Conservation (phyloP, 2,888 invertebrate genomes). For the Euspilapteryx auroguttella region DNA sequence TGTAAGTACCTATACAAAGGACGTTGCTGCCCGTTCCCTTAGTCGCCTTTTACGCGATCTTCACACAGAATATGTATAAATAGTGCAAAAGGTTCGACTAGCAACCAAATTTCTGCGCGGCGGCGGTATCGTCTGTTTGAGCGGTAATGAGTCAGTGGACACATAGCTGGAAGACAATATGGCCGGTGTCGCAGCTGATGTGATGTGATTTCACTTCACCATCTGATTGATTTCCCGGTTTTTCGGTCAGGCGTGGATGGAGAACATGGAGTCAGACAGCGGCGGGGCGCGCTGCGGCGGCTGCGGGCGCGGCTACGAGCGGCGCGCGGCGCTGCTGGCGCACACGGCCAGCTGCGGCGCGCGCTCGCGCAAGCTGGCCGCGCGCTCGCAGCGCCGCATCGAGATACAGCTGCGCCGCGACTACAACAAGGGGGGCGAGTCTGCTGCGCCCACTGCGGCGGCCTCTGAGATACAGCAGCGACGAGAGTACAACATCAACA, state of each 20-base stretch:
- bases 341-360: constrained; percentile 71
- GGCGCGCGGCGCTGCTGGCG: constrained; percentile 71
- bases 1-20: too few species aligned
- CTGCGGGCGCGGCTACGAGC: constrained; percentile 73
- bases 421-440: constrained; percentile 27
- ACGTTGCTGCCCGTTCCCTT: too few species aligned
- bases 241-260: constrained; percentile 66
- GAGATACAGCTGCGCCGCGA: constrained; percentile 50
- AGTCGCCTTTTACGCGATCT: too few species aligned
- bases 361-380: constrained; percentile 28
- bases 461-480: constrained; percentile 44
- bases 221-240: too few species aligned
- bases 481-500: constrained; percentile 45
- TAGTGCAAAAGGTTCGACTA: too few species aligned
- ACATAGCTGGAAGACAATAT: too few species aligned
- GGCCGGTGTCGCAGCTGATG: too few species aligned
- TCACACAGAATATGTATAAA: too few species aligned
- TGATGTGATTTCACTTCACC: too few species aligned
- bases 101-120: too few species aligned
- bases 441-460: constrained; percentile 17
- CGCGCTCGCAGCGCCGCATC: constrained; percentile 20
- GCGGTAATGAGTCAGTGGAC: too few species aligned
- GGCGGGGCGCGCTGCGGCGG: constrained; percentile 66
- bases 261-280: constrained; percentile 65
- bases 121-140: too few species aligned